Percentiles rank a stretch among this genome's conserved stretches.
Evolutionary conservation across 2,113 vertebrate genomes (phyloP).

Genomic region (Grallaria varia): DNA sequence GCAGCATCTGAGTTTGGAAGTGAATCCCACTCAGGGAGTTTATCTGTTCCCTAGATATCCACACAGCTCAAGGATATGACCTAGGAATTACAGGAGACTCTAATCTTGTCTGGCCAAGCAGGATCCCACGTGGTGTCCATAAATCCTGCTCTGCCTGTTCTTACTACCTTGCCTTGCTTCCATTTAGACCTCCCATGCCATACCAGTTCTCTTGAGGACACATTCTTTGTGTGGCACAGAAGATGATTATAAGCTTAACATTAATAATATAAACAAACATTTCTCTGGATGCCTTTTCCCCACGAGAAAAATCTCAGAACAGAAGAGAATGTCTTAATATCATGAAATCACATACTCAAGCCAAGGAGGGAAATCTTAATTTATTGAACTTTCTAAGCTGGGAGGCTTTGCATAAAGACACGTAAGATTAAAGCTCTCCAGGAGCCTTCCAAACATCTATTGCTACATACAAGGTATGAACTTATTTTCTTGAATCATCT

Average conservation of each 20-base stretch:
- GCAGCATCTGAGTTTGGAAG: background rate
- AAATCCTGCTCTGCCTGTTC: background rate
- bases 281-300: background rate
- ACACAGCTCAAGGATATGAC: background rate
- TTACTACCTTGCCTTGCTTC: background rate
- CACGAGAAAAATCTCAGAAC: background rate
- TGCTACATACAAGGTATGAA: background rate
- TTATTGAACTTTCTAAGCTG: background rate
- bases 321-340: background rate
- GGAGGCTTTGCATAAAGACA: background rate
- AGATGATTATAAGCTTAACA: background rate
- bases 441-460: background rate
- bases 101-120: background rate
- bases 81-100: background rate
- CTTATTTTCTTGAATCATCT: background rate
- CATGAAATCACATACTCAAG: background rate
- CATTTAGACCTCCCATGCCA: background rate
- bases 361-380: background rate
- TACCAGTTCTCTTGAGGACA: background rate
- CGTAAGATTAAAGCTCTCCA: background rate
- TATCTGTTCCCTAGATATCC: background rate
- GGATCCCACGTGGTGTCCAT: background rate
- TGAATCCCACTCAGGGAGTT: background rate
- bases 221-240: background rate
- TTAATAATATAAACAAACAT: fast-evolving